These are phyloP conservation scores for Calliphora vomitoria DNA, from an alignment of 2,888 invertebrate species.

Conservation along the genomic window DNA sequence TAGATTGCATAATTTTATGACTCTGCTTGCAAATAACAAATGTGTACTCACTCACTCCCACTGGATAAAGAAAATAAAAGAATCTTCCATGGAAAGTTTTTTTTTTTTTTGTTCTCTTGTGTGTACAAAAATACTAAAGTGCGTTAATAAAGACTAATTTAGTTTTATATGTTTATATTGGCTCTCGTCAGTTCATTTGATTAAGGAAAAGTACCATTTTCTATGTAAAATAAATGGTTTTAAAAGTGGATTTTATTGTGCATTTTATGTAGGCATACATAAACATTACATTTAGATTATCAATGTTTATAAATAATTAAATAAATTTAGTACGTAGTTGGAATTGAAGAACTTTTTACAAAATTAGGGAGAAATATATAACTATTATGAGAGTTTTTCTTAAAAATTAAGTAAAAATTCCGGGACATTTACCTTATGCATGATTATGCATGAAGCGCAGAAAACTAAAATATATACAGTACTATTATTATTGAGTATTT, in stretches of 20 bases:
- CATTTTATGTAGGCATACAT: not conserved
- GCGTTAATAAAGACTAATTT: conserved; percentile 74
- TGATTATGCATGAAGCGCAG: no score
- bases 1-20: conserved; percentile 23
- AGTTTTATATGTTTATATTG: conserved; percentile 52
- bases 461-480: no score
- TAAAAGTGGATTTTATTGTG: conserved; percentile 17
- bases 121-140: conserved; percentile 57
- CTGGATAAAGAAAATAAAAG: conserved; percentile 54
- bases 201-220: conserved; percentile 66
- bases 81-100: conserved; percentile 66
- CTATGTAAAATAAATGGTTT: conserved; percentile 32
- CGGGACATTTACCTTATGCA: no score
- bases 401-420: no score
- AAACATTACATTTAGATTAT: no score
- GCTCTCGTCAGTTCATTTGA: conserved; percentile 43
- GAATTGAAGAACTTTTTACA: no score
- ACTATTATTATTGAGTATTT: no score
- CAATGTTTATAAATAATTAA: not conserved
- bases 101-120: conserved; percentile 45
- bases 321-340: not conserved
- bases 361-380: no score
- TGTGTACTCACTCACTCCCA: conserved; percentile 47
- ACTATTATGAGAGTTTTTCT: no score
- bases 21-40: conserved; percentile 23